These are phyloP conservation scores for Drosophila formosana DNA, from an alignment of 2,888 invertebrate species.

Conservation along the genomic window DNA sequence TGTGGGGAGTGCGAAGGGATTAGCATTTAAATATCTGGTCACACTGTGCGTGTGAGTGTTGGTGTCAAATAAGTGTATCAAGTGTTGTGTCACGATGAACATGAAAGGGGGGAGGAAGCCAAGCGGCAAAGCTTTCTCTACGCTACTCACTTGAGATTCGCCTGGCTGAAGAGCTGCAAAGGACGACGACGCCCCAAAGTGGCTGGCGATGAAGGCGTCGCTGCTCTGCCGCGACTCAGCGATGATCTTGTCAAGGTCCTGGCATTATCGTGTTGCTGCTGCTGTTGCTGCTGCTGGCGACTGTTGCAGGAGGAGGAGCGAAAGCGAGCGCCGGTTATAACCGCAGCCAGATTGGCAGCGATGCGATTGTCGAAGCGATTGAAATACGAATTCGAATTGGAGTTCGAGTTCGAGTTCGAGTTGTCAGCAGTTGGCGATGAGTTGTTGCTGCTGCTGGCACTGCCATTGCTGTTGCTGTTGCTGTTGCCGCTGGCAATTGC, in stretches of 20 bases:
- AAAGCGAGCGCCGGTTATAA: conserved; percentile 77
- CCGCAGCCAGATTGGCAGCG: conserved; percentile 80
- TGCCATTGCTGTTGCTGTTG: conserved; percentile 50
- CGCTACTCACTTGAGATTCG: conserved; percentile 84
- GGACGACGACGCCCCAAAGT: conserved; percentile 76
- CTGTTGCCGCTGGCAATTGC: conserved; percentile 41
- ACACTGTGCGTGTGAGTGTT: neutral
- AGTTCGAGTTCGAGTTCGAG: conserved; percentile 68
- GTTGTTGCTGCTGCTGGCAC: conserved; percentile 70
- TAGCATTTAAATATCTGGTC: conserved; percentile 5
- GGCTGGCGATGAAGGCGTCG: conserved; percentile 63
- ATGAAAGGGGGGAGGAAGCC: conserved; percentile 43
- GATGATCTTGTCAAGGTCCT: conserved; percentile 31
- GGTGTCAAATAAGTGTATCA: conserved; percentile 1
- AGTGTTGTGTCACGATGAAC: conserved; percentile 52
- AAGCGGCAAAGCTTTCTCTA: conserved; percentile 15
- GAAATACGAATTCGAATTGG: conserved; percentile 77
- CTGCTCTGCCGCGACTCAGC: conserved; percentile 38
- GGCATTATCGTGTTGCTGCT: conserved; percentile 36
- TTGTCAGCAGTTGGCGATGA: conserved; percentile 68
- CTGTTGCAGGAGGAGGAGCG: conserved; percentile 78
- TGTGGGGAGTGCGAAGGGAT: conserved; percentile 32
- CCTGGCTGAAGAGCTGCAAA: conserved; percentile 81
- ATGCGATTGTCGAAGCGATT: conserved; percentile 83
- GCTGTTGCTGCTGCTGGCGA: conserved; percentile 49